Percentiles rank a stretch among this genome's conserved stretches.
Evolutionary conservation across 2,888 invertebrate genomes (phyloP).

Genomic region (Caenorhabditis sulstoni): DNA sequence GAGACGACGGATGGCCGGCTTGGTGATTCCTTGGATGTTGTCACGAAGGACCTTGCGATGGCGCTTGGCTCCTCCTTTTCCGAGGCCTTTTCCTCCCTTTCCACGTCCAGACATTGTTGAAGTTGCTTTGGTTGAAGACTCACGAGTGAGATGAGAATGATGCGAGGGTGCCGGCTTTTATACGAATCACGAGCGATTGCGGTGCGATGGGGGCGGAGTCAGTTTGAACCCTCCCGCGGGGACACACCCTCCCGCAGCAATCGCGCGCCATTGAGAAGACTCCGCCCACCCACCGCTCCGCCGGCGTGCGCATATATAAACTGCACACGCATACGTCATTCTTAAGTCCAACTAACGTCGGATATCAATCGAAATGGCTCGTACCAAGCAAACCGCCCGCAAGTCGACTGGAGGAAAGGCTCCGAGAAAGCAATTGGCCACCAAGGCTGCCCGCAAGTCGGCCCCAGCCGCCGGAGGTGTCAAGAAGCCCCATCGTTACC

Average conservation of each 20-base stretch:
- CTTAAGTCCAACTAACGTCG: constrained; percentile 23
- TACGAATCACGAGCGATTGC: not conserved
- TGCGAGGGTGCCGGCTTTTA: constrained; percentile 67
- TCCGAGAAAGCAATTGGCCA: constrained; percentile 65
- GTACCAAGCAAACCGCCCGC: constrained; percentile 73
- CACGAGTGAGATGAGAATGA: not conserved
- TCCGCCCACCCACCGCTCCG: constrained; percentile 26
- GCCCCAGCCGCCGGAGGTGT: constrained; percentile 91
- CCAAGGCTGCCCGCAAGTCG: constrained; percentile 87
- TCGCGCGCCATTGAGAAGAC: too few relatives aligned
- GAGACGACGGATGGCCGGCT: constrained; percentile 82
- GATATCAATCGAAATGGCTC: constrained; percentile 60
- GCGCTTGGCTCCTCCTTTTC: constrained; percentile 89
- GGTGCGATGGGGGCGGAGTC: constrained; percentile 38
- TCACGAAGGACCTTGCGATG: constrained; percentile 82
- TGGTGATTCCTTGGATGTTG: constrained; percentile 75
- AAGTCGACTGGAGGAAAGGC: constrained; percentile 73
- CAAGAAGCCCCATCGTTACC: constrained; percentile 96
- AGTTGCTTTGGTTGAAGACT: not conserved
- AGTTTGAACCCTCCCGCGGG: constrained; percentile 19
- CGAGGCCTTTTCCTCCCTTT: constrained; percentile 88
- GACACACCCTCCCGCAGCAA: constrained; percentile 10
- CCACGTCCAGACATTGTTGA: constrained; percentile 87
- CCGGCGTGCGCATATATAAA: not conserved
- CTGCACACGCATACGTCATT: not conserved